A percentile compares a stretch with the other conserved stretches of the same genome.
These are phyloP conservation scores for Pocillopora damicornis DNA, from an alignment of 64 coral and sea anemone species.

Conservation along the genomic window DNA sequence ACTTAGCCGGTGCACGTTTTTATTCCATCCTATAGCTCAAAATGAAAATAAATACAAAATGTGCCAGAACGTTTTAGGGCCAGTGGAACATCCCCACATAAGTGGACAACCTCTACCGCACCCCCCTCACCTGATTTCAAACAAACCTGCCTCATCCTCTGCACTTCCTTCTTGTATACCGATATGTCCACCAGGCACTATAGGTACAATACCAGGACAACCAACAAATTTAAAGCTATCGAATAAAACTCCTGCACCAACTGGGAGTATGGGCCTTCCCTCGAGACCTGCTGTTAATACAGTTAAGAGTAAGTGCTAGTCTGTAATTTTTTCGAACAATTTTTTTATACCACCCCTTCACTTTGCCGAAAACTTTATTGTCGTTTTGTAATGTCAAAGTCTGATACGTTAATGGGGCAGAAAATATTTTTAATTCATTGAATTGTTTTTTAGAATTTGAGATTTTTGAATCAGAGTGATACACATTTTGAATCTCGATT, in stretches of 20 bases:
- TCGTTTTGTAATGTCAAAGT: too few relatives aligned
- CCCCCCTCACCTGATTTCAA: background rate
- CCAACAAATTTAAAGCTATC: background rate
- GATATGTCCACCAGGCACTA: background rate
- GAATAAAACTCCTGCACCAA: too few relatives aligned
- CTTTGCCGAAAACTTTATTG: too few relatives aligned
- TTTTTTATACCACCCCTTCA: too few relatives aligned
- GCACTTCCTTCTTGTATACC: background rate
- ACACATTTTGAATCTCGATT: too few relatives aligned
- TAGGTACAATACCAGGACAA: background rate
- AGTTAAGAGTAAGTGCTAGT: background rate
- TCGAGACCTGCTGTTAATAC: background rate
- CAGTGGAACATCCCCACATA: conserved; percentile 2
- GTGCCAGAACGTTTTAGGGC: conserved; percentile 6
- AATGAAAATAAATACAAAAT: conserved; percentile 10
- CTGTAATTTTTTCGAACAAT: too few relatives aligned
- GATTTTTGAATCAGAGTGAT: too few relatives aligned
- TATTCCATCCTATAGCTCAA: conserved; percentile 17
- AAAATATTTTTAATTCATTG: too few relatives aligned
- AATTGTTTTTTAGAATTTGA: too few relatives aligned
- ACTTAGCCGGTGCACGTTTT: conserved; percentile 2
- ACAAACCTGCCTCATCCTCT: background rate
- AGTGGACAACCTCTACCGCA: conserved; percentile 7
- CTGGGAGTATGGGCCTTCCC: too few relatives aligned
- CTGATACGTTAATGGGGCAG: too few relatives aligned